Conservation (phyloP, 2,888 invertebrate species). For the Drosophila kambysellisi region DNA sequence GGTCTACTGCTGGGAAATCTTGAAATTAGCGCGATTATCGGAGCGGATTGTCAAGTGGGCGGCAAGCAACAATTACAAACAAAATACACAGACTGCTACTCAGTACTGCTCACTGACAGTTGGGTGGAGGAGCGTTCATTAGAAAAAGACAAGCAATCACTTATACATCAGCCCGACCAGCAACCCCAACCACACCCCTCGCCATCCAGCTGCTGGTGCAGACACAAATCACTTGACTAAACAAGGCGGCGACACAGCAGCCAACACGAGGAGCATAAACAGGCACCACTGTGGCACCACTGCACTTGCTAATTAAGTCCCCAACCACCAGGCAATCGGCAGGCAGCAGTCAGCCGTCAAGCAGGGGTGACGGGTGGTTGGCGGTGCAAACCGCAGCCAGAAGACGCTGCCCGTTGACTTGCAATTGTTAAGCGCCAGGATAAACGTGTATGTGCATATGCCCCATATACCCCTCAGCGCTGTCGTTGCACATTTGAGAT, state of each 20-base stretch:
- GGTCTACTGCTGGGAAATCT: conserved; percentile 82
- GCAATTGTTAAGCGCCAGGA: conserved; percentile 60
- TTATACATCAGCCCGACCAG: conserved; percentile 41
- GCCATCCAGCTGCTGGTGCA: conserved; percentile 21
- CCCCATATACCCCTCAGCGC: conserved; percentile 37
- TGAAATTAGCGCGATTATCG: conserved; percentile 85
- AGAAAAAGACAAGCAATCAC: conserved; percentile 79
- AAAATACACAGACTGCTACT: conserved; percentile 32
- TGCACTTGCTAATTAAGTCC: conserved; percentile 84
- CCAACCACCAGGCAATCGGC: conserved; percentile 64
- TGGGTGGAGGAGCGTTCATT: conserved; percentile 47
- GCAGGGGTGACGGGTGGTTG: conserved; percentile 2
- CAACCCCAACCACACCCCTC: conserved; percentile 1
- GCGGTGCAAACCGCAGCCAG: conserved; percentile 37
- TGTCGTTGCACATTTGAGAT: conserved; percentile 83
- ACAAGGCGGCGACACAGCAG: conserved; percentile 71
- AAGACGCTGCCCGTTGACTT: conserved; percentile 69
- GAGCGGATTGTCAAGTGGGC: conserved; percentile 74
- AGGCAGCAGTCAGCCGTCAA: conserved; percentile 19
- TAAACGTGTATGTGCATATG: conserved; percentile 1
- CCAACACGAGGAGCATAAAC: conserved; percentile 54
- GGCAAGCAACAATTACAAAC: conserved; percentile 64
- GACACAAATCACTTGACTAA: conserved; percentile 80
- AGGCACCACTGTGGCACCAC: conserved; percentile 57
- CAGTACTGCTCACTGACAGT: conserved; percentile 9